A percentile compares a stretch with the other conserved stretches of the same genome.
phyloP scores from a whole-genome alignment of 2,797 vertebrate species.

The Agapornis canus region DNA sequence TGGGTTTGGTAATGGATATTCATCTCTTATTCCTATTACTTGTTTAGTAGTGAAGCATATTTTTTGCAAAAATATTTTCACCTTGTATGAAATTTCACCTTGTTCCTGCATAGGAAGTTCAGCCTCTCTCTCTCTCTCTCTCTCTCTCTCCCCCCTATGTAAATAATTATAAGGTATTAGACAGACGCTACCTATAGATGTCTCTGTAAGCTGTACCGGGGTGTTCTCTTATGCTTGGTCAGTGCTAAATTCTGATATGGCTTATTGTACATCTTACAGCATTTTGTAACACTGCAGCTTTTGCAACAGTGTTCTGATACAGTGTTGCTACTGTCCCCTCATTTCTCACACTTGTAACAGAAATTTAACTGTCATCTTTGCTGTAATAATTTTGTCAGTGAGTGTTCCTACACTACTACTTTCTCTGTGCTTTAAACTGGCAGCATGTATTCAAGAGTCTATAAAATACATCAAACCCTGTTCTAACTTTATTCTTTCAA shows the following conservation, averaged over 20 bases:
- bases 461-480: not conserved
- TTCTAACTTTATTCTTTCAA: not conserved
- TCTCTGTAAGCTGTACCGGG: slow-evolving; percentile 2
- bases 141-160: not conserved
- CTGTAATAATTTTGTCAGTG: not conserved
- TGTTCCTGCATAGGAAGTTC: slow-evolving; percentile 56
- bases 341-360: not conserved
- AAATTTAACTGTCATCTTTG: not conserved
- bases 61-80: slow-evolving; percentile 32
- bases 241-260: not conserved
- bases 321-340: not conserved
- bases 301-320: not conserved
- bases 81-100: not conserved
- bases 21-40: not conserved
- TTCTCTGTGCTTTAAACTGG: not conserved
- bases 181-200: slow-evolving; percentile 32
- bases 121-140: not conserved
- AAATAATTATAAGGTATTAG: slow-evolving; percentile 50
- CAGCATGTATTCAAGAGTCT: not conserved
- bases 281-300: not conserved
- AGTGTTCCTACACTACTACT: not conserved
- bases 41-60: slow-evolving; percentile 16
- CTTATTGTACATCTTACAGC: not conserved
- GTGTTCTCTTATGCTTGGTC: not conserved
- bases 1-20: not conserved